Evolutionary conservation across 53 echinoderm and acorn worm species (phyloP), one percentile per base, ranked within the genome.

Genomic region (Stichopus horrens): DNA sequence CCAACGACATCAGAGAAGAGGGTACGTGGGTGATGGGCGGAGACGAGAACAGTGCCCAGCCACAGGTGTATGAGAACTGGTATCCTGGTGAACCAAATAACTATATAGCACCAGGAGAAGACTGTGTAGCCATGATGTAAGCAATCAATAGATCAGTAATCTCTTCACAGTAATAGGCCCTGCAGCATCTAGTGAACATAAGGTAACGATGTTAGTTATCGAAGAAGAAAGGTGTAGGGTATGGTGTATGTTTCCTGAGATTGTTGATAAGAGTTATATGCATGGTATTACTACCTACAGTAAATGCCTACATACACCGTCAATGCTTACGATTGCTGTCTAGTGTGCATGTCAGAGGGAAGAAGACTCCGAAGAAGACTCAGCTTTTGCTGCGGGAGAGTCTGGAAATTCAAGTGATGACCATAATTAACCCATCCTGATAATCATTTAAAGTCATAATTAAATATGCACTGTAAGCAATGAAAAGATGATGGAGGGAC

Each of bases 1-100:
- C 74, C 2, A 93, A 93, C 79, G 93, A 93, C 87, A 91, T 93
- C 76, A 80, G 53, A 7, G 8, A 52, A 4, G 93, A 93, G 56
- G 91, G 83, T 18, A 54, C 11, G 0, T 93, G 93, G 93, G 89
- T 93, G 75, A 91, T 76, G 21, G 93, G 93, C 16, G 93, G 93
- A 20, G 91, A 91, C 55, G 86, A 86, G 4, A 66, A 89, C 7
- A 86, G 93, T 65, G 86, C 19, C 4, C 65, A 75, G 4, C 11
- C 23, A 21, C 93, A 91, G 81, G 19, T 68, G 5, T 93, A 89
- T 79, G 73, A 86, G 37, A 57, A 91, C 86, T 93, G 93, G 93
- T 75, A 89, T 51, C 11, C 20, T 8, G 82, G 87, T 11, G 91
- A 93, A 63, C 93, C 93, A 0, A 93, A 93, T 54, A 74, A 93